Evolutionary conservation across 2,113 vertebrate genomes (phyloP), one percentile per base, ranked within the genome.

Genomic region (Ifrita kowaldi): DNA sequence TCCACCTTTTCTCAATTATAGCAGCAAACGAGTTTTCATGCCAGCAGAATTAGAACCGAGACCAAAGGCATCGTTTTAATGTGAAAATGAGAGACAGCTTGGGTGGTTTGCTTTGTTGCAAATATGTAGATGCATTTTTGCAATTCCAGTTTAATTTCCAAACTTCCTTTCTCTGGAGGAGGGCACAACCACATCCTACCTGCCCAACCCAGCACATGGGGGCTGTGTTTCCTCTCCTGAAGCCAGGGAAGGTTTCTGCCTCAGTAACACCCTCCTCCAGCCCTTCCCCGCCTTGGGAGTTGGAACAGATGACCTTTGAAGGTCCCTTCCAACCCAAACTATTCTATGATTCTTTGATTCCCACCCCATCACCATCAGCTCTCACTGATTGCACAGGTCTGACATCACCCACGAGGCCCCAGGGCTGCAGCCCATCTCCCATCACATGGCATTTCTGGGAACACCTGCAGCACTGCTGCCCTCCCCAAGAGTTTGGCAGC

Each of bases 201-300:
- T 27, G 30, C 30, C 56, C 0, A 0, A 37, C 33, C 53, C 73
- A 53, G 52, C 63, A 28, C 3, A 67, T 3, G 0, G 0, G 37
- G 62, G 32, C 44, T 30, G 27, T 0, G 17, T 0, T 37, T 42
- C 20, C 42, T 44, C 53, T 82, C 44, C 86, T 41, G 24, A 39
- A 64, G 27, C 37, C 82, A 47, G 15, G 30, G 46, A 21, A 8
- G 12, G 42, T 5, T 13, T 35, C 30, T 55, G 26, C 65, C 57
- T 44, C 23, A 2, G 8, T 12, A 60, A 12, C 39, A 60, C 7
- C 27, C 24, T 57, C 53, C 47, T 68, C 76, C 35, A 77, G 47
- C 60, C 59, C 44, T 63, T 75, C 47, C 30, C 47, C 35, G 11
- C 14, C 10, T 13, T 62, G 47, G 55, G 62, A 37, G 24, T 4